A percentile compares a stretch with the other conserved stretches of the same genome.
These are phyloP conservation scores for Sterrhoptilus dennistouni DNA, from an alignment of 2,113 vertebrate genomes.

Conservation along the genomic window DNA sequence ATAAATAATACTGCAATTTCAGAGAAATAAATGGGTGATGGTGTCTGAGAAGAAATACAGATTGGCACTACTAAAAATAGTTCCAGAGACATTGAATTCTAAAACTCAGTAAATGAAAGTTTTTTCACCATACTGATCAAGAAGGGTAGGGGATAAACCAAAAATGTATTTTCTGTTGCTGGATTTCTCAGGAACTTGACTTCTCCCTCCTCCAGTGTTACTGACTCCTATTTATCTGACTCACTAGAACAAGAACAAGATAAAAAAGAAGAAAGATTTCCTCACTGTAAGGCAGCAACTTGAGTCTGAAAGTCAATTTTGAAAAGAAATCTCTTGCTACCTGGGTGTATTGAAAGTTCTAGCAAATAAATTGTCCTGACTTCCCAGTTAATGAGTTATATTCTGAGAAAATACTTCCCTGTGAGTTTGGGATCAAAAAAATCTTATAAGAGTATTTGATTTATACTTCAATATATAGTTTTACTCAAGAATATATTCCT, in stretches of 20 bases:
- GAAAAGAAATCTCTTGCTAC: background rate
- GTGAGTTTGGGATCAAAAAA: background rate
- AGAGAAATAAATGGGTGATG: slow-evolving; percentile 48
- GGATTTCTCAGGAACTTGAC: background rate
- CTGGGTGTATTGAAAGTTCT: background rate
- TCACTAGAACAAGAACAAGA: background rate
- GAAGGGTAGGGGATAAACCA: background rate
- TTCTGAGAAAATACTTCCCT: background rate
- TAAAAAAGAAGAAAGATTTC: background rate
- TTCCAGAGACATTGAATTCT: slow-evolving; percentile 32
- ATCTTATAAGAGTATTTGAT: background rate
- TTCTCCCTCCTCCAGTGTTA: background rate
- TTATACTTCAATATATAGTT: background rate
- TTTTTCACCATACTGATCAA: slow-evolving; percentile 13
- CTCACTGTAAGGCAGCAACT: background rate
- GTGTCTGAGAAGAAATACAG: slow-evolving; percentile 1
- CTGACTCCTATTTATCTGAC: background rate
- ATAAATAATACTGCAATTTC: slow-evolving; percentile 61
- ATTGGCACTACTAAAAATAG: slow-evolving; percentile 58
- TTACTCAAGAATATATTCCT: background rate
- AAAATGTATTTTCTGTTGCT: background rate
- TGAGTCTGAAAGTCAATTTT: background rate
- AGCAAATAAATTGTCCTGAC: background rate
- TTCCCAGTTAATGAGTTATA: background rate
- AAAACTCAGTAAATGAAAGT: slow-evolving; percentile 50